Evolutionary conservation across 2,797 vertebrate species (phyloP), one percentile per base, ranked within the genome.

Genomic region (Percopsis omiscomaycus): DNA sequence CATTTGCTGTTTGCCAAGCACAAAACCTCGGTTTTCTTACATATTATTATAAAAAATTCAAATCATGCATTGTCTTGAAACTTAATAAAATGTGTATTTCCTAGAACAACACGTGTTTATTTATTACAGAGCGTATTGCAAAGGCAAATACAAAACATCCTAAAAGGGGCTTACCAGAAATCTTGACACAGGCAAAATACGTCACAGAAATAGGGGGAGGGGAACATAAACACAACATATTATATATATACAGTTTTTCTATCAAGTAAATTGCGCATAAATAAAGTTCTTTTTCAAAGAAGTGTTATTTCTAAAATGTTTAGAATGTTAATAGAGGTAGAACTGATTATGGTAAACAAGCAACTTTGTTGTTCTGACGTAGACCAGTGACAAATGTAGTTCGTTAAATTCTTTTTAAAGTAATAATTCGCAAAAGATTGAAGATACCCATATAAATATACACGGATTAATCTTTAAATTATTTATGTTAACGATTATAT

Each of bases 281-380:
- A 32, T 0, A 29, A 61, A 53, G 14, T 1, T 11, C 28, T 0
- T n/a, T 0, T 1, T 3, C 0, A 2, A 0, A n/a, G 0, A 51
- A 2, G 0, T 15, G 9, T 4, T 47, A 3, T 55, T 14, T 49
- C 16, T 0, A 64, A 71, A 75, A n/a, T 50, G 27, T 32, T 30
- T 45, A 3, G 8, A 2, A 3, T 2, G 5, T 2, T 73, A 83
- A 80, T 53, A 56, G 63, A 69, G 77, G 80, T 66, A 75, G 4
- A 48, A 37, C 10, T 9, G 68, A 48, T 71, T 70, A 54, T 73
- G 53, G 51, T 28, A 71, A 80, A 85, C 75, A 80, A 89, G 82
- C 75, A 81, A 84, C 69, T 27, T 59, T n/a, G 56, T 75, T 66
- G 55, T 59, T 11, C 32, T 84, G 75, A 82, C 76, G 83, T 70